A percentile compares a stretch with the other conserved stretches of the same genome.
phyloP scores from a whole-genome alignment of 2,113 vertebrate species.

The Gyps fulvus region DNA sequence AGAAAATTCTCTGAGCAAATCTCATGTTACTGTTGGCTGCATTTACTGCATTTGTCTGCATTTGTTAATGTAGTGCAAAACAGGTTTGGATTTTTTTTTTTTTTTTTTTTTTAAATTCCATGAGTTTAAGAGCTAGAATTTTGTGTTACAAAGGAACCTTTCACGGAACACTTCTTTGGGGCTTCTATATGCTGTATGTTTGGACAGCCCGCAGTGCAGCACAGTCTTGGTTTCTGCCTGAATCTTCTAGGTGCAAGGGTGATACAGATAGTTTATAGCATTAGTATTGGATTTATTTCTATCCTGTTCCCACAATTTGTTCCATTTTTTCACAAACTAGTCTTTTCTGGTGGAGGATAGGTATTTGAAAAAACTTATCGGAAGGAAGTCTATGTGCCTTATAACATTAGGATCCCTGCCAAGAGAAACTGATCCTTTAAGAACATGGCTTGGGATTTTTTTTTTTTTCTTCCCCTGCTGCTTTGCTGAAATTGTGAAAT shows the following conservation, averaged over 20 bases:
- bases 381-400: neutral
- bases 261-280: neutral
- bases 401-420: neutral
- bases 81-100: neutral
- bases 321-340: neutral
- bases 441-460: neutral
- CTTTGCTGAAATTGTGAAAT: constrained; percentile 9
- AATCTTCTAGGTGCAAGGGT: neutral
- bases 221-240: neutral
- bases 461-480: neutral
- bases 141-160: neutral
- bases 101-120: neutral
- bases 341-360: neutral
- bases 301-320: neutral
- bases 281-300: neutral
- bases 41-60: neutral
- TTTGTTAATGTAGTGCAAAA: neutral
- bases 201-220: neutral
- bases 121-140: neutral
- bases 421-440: neutral
- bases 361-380: neutral
- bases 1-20: neutral
- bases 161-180: neutral
- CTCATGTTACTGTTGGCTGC: neutral
- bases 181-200: neutral